These are phyloP conservation scores for Empidonax alnorum DNA, from an alignment of 2,113 vertebrate genomes.

Conservation along the genomic window DNA sequence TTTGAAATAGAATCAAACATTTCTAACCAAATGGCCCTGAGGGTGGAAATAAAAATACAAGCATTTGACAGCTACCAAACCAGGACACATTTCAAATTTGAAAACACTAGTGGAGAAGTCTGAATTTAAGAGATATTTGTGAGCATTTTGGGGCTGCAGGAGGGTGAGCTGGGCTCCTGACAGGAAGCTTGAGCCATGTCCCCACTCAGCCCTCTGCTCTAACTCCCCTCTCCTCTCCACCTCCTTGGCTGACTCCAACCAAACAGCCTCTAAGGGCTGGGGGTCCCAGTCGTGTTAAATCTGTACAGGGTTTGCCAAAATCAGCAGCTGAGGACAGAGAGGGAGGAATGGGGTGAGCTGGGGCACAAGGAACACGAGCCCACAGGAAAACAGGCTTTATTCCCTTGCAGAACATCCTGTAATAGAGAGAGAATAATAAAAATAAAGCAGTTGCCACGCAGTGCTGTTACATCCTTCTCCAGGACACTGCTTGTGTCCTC, in stretches of 20 bases:
- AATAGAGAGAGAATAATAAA: neutral
- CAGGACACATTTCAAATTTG: neutral
- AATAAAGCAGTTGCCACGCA: fast-evolving
- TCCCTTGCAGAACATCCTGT: neutral
- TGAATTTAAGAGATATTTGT: neutral
- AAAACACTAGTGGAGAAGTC: neutral
- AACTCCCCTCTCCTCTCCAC: neutral
- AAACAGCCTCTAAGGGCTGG: neutral
- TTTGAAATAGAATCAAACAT: neutral
- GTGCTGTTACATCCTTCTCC: neutral
- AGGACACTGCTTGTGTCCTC: neutral
- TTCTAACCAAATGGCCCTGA: neutral
- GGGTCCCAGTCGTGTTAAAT: neutral
- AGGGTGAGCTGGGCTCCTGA: neutral
- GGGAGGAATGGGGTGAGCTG: neutral
- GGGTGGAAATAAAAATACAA: neutral
- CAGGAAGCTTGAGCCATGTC: neutral
- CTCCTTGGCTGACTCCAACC: neutral
- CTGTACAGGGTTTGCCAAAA: neutral
- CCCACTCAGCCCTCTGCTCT: neutral
- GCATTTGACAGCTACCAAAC: neutral
- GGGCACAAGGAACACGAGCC: neutral
- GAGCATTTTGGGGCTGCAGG: neutral
- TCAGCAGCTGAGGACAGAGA: neutral
- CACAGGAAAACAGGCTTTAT: neutral